Evolutionary conservation across 2,113 vertebrate species (phyloP), one percentile per base, ranked within the genome.

Genomic region (Mobula hypostoma): DNA sequence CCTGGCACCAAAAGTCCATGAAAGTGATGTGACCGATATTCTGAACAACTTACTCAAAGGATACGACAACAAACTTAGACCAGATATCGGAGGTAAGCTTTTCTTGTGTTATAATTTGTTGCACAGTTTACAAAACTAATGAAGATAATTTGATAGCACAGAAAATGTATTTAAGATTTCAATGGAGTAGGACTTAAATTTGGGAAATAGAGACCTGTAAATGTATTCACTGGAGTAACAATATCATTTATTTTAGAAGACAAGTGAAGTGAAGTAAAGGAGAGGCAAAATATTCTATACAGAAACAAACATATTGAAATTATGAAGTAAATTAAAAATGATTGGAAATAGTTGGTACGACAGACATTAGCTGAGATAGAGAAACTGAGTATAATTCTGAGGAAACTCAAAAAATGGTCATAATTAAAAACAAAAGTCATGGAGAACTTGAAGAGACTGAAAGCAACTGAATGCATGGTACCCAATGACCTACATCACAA

Each of bases 51-150:
- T 99, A 95, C 97, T 99, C 95, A 97, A 97, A 95, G 98, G 98
- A 36, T 99, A 99, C 94, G 98, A 99, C 96, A 99, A 97, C 97
- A 99, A 99, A 95, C 97, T 99, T 87, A 97, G 98, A 4, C 98
- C 98, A 91, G 98, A 99, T 95, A 99, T 99, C 58, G 98, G 98
- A 95, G 98, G 98, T 97, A 97, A 97, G 97, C 95, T 17, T n/a
- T 32, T 78, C 56, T 76, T 19, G 27, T 48, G 48, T 48, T 74
- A 56, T 5, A 40, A 29, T 29, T 36, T 21, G 24, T 92, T 87
- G 5, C 24, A 61, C 40, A 11, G 15, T 66, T 29, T 32, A 66
- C 29, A 88, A 48, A 15, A 63, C 27, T 8, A 61, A 88, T 66
- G 15, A 88, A 66, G 27, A 48, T 5, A 85, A 85, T 61, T n/a